Conservation (phyloP, 2,888 invertebrate genomes). For the Pseudeuparius sepicola region DNA sequence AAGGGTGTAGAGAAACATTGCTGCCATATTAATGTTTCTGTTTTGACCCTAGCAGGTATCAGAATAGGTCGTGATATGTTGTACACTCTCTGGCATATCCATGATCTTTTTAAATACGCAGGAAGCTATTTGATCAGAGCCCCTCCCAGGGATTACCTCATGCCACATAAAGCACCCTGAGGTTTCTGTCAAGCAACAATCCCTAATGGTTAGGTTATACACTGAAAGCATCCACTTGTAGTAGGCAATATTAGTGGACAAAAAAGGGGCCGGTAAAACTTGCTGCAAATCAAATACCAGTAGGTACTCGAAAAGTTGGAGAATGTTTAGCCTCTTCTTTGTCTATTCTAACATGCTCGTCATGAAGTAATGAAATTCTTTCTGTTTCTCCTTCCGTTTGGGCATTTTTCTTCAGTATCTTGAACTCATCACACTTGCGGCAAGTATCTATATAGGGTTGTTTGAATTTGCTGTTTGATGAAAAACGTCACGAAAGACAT, state of each 20-base stretch:
- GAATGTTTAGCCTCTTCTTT: slow-evolving; percentile 9
- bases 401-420: slow-evolving; percentile 3
- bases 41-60: slow-evolving; percentile 24
- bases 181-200: slow-evolving; percentile 10
- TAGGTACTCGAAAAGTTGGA: slow-evolving; percentile 7
- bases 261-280: slow-evolving; percentile 17
- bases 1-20: too few relatives aligned
- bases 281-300: slow-evolving; percentile 16
- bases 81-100: slow-evolving; percentile 12
- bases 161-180: slow-evolving; percentile 12
- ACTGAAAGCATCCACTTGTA: slow-evolving; percentile 19
- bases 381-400: not conserved
- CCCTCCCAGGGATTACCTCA: slow-evolving; percentile 13
- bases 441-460: slow-evolving; percentile 5
- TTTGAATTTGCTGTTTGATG: slow-evolving; percentile 6
- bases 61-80: slow-evolving; percentile 19
- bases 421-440: slow-evolving; percentile 6
- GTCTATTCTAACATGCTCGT: too few relatives aligned
- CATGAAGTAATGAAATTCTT: not conserved
- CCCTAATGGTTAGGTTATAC: slow-evolving; percentile 17
- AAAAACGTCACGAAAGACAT: slow-evolving; percentile 6
- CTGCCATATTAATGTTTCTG: slow-evolving; percentile 21
- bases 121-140: slow-evolving; percentile 4
- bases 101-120: slow-evolving; percentile 16
- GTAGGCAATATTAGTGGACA: slow-evolving; percentile 18